Conservation (phyloP, 2,113 vertebrate species). For the Eublepharis macularius region DNA sequence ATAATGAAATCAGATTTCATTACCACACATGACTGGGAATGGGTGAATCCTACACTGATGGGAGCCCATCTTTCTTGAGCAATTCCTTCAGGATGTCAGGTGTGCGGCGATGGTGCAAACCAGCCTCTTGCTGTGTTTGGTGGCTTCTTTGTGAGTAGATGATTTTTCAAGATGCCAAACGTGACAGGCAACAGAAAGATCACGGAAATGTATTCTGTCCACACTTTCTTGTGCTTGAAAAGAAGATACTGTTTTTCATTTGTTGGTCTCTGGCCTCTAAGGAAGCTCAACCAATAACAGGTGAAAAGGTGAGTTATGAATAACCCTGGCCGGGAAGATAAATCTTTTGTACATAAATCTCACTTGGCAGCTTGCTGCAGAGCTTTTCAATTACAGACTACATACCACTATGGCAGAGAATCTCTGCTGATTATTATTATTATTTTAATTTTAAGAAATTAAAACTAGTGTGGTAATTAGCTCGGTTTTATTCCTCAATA, state of each 20-base stretch:
- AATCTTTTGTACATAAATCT: slow-evolving; percentile 44
- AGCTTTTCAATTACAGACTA: slow-evolving; percentile 17
- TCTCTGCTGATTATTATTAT: not conserved
- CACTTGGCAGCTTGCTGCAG: slow-evolving; percentile 9
- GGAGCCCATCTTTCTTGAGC: not conserved
- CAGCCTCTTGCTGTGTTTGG: not conserved
- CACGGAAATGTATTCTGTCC: slow-evolving; percentile 22
- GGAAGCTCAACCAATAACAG: slow-evolving; percentile 32
- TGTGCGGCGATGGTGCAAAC: not conserved
- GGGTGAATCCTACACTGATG: not conserved
- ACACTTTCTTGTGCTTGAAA: slow-evolving; percentile 14
- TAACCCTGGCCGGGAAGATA: slow-evolving; percentile 10
- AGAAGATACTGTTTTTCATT: not conserved
- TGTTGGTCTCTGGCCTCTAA: slow-evolving; percentile 29
- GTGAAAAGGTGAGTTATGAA: slow-evolving; percentile 27
- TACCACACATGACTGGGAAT: not conserved
- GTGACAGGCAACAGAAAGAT: not conserved
- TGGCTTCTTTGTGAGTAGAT: not conserved
- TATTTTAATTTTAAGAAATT: slow-evolving; percentile 16
- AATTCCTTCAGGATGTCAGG: not conserved
- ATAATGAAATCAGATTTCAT: not conserved
- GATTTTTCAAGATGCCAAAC: not conserved
- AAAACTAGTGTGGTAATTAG: slow-evolving; percentile 40
- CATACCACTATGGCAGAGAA: not conserved
- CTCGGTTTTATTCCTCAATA: slow-evolving; percentile 51